Evolutionary conservation across 1,140 invertebrate species (phyloP).

Genomic region (Panagrolaimus sp.): DNA sequence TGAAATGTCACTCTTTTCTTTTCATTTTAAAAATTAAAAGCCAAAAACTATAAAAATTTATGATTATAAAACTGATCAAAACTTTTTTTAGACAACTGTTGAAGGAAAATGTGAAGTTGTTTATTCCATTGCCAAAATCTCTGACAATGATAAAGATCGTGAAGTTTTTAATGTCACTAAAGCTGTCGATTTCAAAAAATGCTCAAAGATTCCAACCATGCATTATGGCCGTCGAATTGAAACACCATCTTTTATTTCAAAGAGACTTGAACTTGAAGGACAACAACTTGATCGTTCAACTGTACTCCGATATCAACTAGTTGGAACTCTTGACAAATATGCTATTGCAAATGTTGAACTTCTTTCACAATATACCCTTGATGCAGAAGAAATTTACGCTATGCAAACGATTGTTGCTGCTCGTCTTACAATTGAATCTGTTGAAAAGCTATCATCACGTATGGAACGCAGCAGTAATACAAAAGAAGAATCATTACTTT

Average conservation of each 20-base stretch:
- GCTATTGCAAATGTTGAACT: conserved; percentile 20
- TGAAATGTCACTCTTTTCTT: not conserved
- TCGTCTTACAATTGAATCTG: not conserved
- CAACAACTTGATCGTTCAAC: conserved; percentile 7
- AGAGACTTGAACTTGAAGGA: not conserved
- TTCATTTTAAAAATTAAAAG: too few species aligned
- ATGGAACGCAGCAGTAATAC: not conserved
- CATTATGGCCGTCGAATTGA: conserved; percentile 18
- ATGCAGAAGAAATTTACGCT: conserved; percentile 4
- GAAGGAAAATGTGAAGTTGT: conserved; percentile 27
- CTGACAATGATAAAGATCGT: not conserved
- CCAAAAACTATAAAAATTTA: too few species aligned
- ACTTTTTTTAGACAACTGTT: conserved; percentile 16
- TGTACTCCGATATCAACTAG: not conserved
- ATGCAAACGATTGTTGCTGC: conserved; percentile 23
- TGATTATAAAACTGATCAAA: too few species aligned
- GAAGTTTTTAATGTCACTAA: conserved; percentile 49
- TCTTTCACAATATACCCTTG: conserved; percentile 23
- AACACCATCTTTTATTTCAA: not conserved
- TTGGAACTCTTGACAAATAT: conserved; percentile 16
- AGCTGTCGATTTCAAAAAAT: conserved; percentile 49
- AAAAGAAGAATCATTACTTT: conserved; percentile 38
- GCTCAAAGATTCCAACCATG: conserved; percentile 37
- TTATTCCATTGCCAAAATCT: conserved; percentile 21
- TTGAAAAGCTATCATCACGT: conserved; percentile 15